Base-by-base conservation (phyloP, 2,797 vertebrate genomes). In the Myripristis murdjan region DNA sequence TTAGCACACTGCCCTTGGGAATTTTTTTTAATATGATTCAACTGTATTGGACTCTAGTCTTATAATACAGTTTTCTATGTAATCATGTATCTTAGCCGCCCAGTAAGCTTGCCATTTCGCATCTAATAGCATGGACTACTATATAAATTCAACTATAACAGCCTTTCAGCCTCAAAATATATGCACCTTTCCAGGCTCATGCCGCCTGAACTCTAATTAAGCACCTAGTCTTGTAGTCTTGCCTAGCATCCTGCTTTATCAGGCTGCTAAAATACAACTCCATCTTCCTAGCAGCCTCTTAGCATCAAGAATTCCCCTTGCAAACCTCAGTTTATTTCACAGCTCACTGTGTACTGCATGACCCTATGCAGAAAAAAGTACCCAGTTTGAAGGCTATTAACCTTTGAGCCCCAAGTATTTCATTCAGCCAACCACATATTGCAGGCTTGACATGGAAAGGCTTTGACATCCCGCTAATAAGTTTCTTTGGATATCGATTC, bases 161-260 rank as follows among this genome's bases (percentile, higher is more conserved):
- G 15, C 15, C n/a, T 12, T 43, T 43, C 47, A 60, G 58, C 54
- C 66, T 76, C 70, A 7, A 70, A 49, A 59, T 46, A 24, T 33
- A 57, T 28, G 35, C 1, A 22, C 48, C 55, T 39, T 66, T 63
- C 39, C 20, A 75, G 68, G 56, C 66, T 51, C 41, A 53, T 59
- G 22, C 43, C 53, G 55, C 75, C 69, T 72, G 67, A 75, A 81
- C 64, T 64, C 61, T 73, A 58, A 73, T 73, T 75, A 77, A 58
- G 47, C 33, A 49, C 33, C 47, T 4, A 68, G 6, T 6, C 71
- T 60, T 46, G 15, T 26, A 47, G 43, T 65, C 20, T 62, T 65
- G 58, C 44, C 48, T 51, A 48, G 56, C 63, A 60, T 69, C 26
- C 11, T 55, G 16, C 52, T 31, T 37, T n/a, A 56, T 65, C 10